A percentile compares a stretch with the other conserved stretches of the same genome.
phyloP scores from a whole-genome alignment of 2,113 vertebrate species.

The Daboia siamensis region DNA sequence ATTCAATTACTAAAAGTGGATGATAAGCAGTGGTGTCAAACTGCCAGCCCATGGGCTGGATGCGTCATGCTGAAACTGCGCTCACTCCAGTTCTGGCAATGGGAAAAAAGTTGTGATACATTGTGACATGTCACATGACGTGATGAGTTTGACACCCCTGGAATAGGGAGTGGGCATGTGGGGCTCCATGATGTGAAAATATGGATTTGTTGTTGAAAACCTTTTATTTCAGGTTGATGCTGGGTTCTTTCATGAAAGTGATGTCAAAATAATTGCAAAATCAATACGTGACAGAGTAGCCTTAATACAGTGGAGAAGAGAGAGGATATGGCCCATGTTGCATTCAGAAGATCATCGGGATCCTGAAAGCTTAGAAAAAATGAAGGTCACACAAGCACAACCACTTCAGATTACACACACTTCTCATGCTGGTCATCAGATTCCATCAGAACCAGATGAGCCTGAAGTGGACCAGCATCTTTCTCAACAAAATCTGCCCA shows the following conservation, averaged over 20 bases:
- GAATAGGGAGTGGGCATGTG: background rate
- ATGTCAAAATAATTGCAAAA: conserved; percentile 92
- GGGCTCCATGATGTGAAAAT: background rate
- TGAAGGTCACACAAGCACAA: conserved; percentile 62
- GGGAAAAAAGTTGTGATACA: no score
- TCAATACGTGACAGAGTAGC: conserved; percentile 94
- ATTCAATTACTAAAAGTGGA: background rate
- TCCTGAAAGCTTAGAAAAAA: conserved; percentile 63
- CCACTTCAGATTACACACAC: conserved; percentile 78
- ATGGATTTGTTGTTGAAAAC: rapidly evolving
- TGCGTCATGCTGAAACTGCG: no score
- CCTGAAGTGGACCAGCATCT: conserved; percentile 77
- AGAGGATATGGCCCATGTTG: conserved; percentile 77
- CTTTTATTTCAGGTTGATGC: conserved; percentile 83
- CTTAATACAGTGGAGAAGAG: conserved; percentile 89
- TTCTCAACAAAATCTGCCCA: conserved; percentile 72
- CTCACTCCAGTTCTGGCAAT: no score
- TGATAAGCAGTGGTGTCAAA: no score
- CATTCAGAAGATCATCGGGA: conserved; percentile 66
- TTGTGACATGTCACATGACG: no score
- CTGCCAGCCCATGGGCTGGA: no score
- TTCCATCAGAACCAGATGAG: conserved; percentile 76
- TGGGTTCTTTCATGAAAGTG: conserved; percentile 93
- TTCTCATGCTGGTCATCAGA: conserved; percentile 62
- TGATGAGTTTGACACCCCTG: no score